phyloP scores from a whole-genome alignment of 92 coral and sea anemone species.

The Heteractis magnifica region DNA sequence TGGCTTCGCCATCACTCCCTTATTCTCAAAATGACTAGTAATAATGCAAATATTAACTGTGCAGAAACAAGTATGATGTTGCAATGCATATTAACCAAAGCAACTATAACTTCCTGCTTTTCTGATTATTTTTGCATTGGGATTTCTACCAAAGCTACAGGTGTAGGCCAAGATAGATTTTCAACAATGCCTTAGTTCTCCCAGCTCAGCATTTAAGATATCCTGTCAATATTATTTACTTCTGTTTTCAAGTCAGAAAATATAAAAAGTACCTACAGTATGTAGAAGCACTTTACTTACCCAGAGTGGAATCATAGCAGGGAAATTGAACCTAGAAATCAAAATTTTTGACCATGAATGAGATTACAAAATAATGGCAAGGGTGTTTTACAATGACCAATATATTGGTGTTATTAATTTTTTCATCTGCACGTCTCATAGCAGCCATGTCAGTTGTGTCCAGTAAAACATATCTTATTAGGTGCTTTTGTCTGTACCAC shows the following conservation, averaged over 20 bases:
- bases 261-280: too few species aligned
- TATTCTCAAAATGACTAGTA: neutral
- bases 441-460: too few species aligned
- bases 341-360: neutral
- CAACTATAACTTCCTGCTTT: neutral
- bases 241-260: neutral
- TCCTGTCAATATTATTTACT: too few species aligned
- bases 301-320: conserved; percentile 99
- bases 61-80: conserved; percentile 13
- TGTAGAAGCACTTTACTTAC: conserved; percentile 49
- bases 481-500: too few species aligned
- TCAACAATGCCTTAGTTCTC: conserved; percentile 31
- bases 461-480: too few species aligned
- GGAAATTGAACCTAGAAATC: conserved; percentile 86
- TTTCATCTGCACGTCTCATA: too few species aligned
- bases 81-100: neutral
- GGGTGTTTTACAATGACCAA: too few species aligned
- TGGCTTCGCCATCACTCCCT: neutral
- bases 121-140: conserved; percentile 44
- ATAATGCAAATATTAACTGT: neutral
- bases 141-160: conserved; percentile 49
- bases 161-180: conserved; percentile 41
- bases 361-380: neutral
- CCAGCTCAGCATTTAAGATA: neutral
- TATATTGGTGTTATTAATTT: too few species aligned